phyloP scores from a whole-genome alignment of 2,113 vertebrate species.

The Cairina moschata region DNA sequence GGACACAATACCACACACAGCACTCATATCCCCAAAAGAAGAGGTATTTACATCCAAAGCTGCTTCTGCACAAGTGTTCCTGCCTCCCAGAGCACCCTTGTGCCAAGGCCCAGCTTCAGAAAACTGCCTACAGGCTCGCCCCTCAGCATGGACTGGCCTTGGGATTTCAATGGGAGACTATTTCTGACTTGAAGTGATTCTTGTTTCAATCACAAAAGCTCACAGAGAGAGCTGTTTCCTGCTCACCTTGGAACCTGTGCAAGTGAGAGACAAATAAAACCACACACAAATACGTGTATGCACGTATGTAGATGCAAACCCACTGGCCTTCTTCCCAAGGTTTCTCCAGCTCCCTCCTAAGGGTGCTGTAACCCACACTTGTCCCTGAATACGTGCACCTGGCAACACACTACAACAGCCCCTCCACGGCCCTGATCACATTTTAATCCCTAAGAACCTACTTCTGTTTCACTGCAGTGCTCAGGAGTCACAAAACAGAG shows the following conservation, averaged over 20 bases:
- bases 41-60: background rate
- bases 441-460: background rate
- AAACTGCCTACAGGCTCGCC: background rate
- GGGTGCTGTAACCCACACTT: background rate
- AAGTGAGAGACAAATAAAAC: conserved; percentile 4
- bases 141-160: background rate
- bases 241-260: background rate
- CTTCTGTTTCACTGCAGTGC: background rate
- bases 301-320: background rate
- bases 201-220: background rate
- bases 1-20: background rate
- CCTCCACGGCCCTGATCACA: background rate
- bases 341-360: background rate
- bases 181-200: background rate
- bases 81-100: background rate
- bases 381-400: background rate
- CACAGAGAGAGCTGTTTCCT: background rate
- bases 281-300: background rate
- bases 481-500: background rate
- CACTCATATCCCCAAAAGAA: background rate
- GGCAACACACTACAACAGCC: background rate
- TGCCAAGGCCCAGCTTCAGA: background rate
- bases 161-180: background rate
- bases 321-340: background rate
- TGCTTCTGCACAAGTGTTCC: background rate